Conservation (phyloP, 1,140 invertebrate species). For the Panagrolaimus sp. region DNA sequence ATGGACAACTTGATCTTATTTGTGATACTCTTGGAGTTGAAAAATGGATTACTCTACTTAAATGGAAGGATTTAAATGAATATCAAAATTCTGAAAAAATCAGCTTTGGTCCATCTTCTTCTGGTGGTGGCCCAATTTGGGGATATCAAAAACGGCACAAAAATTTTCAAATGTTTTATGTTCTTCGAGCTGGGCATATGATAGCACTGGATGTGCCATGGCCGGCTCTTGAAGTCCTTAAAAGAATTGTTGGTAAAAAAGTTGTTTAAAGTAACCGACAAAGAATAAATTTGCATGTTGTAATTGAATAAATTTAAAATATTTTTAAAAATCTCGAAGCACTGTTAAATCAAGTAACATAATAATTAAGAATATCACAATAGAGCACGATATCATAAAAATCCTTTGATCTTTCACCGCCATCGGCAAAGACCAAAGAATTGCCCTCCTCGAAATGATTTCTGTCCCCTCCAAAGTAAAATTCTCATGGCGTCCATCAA, state of each 20-base stretch:
- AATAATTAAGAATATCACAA: too few species aligned
- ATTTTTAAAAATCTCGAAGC: too few species aligned
- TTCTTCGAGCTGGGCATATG: conserved; percentile 60
- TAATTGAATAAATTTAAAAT: too few species aligned
- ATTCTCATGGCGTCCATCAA: too few species aligned
- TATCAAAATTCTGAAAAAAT: conserved; percentile 41
- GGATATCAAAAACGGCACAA: conserved; percentile 49
- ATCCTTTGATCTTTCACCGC: too few species aligned
- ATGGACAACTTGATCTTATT: conserved; percentile 60
- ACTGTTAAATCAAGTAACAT: too few species aligned
- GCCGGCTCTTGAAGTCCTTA: background rate
- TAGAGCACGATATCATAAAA: too few species aligned
- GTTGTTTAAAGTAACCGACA: too few species aligned
- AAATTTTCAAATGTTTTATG: conserved; percentile 59
- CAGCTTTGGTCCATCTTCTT: conserved; percentile 30
- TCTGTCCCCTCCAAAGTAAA: too few species aligned
- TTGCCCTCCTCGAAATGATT: too few species aligned
- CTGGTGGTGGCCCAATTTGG: conserved; percentile 28
- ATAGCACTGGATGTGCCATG: conserved; percentile 26
- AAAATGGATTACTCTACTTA: conserved; percentile 53
- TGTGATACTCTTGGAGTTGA: conserved; percentile 58
- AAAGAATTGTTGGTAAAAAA: background rate
- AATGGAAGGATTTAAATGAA: conserved; percentile 37
- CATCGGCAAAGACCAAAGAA: too few species aligned
- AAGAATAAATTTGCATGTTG: too few species aligned